Evolutionary conservation across 2,888 invertebrate genomes (phyloP).

Genomic region (Tetrapedia diversipes): DNA sequence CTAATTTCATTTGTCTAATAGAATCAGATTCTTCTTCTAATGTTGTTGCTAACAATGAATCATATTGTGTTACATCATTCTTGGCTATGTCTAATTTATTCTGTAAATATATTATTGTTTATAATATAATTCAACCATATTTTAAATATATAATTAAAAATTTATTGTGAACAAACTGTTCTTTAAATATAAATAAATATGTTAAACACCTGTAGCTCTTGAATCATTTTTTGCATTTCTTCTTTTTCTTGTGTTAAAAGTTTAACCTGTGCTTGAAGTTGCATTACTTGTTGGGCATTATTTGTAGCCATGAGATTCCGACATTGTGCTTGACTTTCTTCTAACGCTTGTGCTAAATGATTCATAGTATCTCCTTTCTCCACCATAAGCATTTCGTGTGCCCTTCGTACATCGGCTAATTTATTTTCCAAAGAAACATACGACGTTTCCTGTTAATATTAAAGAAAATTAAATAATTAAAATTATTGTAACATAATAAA

Average conservation of each 20-base stretch:
- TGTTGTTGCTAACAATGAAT: slow-evolving; percentile 78
- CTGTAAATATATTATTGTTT: slow-evolving; percentile 60
- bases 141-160: slow-evolving; percentile 6
- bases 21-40: slow-evolving; percentile 77
- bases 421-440: slow-evolving; percentile 76
- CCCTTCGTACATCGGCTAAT: slow-evolving; percentile 84
- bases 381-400: slow-evolving; percentile 86
- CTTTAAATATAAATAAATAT: not conserved
- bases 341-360: slow-evolving; percentile 85
- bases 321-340: slow-evolving; percentile 85
- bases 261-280: slow-evolving; percentile 84
- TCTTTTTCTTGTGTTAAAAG: slow-evolving; percentile 84
- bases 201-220: slow-evolving; percentile 74
- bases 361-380: slow-evolving; percentile 87
- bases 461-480: slow-evolving; percentile 1
- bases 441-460: slow-evolving; percentile 72
- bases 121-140: not conserved
- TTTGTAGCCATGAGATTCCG: slow-evolving; percentile 83
- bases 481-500: not conserved
- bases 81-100: slow-evolving; percentile 76
- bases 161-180: not conserved
- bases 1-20: slow-evolving; percentile 77
- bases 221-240: slow-evolving; percentile 79
- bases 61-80: slow-evolving; percentile 75
- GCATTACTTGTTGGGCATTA: slow-evolving; percentile 83